Base-by-base conservation (phyloP, 2,113 vertebrate species). In the Bubalus kerabau region DNA sequence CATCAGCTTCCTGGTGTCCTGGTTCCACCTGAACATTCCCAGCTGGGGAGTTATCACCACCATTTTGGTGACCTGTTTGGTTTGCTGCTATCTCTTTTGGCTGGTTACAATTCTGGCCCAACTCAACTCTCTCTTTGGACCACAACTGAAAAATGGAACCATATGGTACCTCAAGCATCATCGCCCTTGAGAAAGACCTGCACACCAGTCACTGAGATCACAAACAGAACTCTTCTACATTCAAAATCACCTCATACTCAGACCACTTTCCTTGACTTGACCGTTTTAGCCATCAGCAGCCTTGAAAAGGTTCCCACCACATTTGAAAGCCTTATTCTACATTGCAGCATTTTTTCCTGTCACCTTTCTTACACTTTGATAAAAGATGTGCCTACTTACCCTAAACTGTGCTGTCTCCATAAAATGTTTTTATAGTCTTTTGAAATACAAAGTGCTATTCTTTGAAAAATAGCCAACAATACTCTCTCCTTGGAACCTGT, bases 21-120 rank as follows among this genome's bases (percentile, higher is more conserved):
- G 99, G 98, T 99, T 99, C 24, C 98, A 99, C 62, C 99, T 99
- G 3, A 99, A 99, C 98, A 99, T 99, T 96, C 99, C 99, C 4
- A 99, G 99, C 98, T 99, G 98, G 98, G 99, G 99, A 52, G 10
- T 52, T n/a, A 32, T 1, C 78, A 21, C 50, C 17, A 81, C 16
- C 78, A 52, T 52, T 11, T 12, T 6, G 16, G 28, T 81, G 78
- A 81, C 78, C 78, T 50, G 48, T 52, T 50, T 32, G 3, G 78
- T 81, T 50, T 81, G 30, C 28, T 52, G 48, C 48, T n/a, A 7
- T 52, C 30, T 81, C 46, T 81, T n/a, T 81, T 52, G 48, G 48
- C 78, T 52, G 78, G 48, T n/a, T 52, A 32, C 30, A 81, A 21
- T 52, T 81, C 48, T 81, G 48, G 48, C 78, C 78, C 78, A 81